These are phyloP conservation scores for Chrysolina haemoptera DNA, from an alignment of 2,888 invertebrate species.

Conservation along the genomic window DNA sequence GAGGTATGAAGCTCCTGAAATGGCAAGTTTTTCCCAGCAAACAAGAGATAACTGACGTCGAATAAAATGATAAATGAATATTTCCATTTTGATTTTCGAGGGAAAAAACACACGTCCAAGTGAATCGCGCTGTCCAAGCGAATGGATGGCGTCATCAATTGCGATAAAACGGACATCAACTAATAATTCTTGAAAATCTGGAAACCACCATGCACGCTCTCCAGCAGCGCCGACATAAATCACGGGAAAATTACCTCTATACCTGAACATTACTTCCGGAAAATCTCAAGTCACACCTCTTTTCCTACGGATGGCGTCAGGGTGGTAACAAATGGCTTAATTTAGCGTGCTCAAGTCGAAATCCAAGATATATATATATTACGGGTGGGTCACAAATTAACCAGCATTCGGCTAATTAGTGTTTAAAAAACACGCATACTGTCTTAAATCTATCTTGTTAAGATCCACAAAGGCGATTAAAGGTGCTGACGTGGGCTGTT, in stretches of 20 bases:
- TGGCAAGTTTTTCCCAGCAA: not conserved
- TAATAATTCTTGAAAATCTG: conserved; percentile 40
- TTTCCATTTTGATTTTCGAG: not conserved
- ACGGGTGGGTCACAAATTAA: conserved; percentile 42
- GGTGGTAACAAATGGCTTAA: conserved; percentile 44
- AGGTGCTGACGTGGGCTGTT: not conserved
- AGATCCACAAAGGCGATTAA: conserved; percentile 25
- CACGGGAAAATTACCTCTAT: conserved; percentile 43
- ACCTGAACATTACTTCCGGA: conserved; percentile 46
- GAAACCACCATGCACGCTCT: conserved; percentile 39
- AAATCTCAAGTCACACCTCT: conserved; percentile 47
- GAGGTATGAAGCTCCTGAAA: not conserved
- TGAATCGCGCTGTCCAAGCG: conserved; percentile 21
- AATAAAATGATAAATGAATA: not conserved
- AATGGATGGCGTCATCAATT: conserved; percentile 42
- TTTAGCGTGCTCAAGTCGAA: conserved; percentile 43
- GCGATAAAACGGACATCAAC: conserved; percentile 38
- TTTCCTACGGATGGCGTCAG: conserved; percentile 42
- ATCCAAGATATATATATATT: conserved; percentile 44
- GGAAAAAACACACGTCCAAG: conserved; percentile 1
- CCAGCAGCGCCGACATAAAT: conserved; percentile 37
- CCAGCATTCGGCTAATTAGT: conserved; percentile 39
- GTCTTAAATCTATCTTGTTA: conserved; percentile 32
- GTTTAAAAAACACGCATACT: conserved; percentile 43
- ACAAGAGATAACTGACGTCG: not conserved